Evolutionary conservation across 2,797 vertebrate genomes (phyloP), one percentile per base, ranked within the genome.

Genomic region (Cossypha caffra): DNA sequence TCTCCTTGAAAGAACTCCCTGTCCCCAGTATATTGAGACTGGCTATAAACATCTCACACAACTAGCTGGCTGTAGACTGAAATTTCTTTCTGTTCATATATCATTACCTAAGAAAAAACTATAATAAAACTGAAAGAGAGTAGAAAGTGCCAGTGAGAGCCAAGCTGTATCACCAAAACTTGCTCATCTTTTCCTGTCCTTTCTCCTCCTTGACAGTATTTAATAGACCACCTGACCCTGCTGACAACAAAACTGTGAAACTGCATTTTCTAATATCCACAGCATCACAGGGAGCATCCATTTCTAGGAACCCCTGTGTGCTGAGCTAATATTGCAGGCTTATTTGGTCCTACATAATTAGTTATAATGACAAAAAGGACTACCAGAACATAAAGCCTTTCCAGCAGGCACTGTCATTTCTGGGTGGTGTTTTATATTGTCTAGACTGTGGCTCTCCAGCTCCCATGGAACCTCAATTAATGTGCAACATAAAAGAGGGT

Each of bases 301-400:
- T 95, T 94, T 93, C 92, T 88, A 76, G 92, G 93, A 94, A 89
- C 93, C 95, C 95, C 86, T 47, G 86, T 76, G 88, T 85, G 90
- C 77, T 57, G 45, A 96, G 90, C 88, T 96, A 96, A 95, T 96
- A 93, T 61, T 90, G 74, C 90, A 94, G 73, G n/a, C 83, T 93
- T 85, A 79, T 92, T 86, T 89, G 69, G 76, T 88, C 73, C 68
- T 90, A 62, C 61, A 61, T 94, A 93, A 97, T 96, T 95, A 93
- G 90, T 96, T 89, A 81, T 96, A 95, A 95, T 96, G 95, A 97
- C 90, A 94, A 93, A 95, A 96, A 95, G 57, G 77, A 82, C 86
- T 88, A 85, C 19, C 31, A 76, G 93, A 92, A 93, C 77, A 85
- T 93, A 85, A 90, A 88, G 77, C 28, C 80, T 92, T 95, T 97